Evolutionary conservation across 2,888 invertebrate species (phyloP).

Genomic region (Dicyrtomina minuta): DNA sequence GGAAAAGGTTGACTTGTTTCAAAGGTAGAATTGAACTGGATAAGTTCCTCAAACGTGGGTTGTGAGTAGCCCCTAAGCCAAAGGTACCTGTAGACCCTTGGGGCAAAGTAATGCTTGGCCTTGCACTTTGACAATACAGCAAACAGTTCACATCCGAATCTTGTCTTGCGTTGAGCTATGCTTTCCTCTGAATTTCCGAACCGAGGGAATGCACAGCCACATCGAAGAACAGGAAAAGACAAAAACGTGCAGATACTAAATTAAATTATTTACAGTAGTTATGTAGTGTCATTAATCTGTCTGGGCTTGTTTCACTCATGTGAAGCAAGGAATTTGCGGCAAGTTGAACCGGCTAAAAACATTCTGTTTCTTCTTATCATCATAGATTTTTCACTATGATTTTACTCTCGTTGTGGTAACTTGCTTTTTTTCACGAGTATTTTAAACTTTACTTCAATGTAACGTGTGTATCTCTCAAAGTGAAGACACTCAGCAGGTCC

Average conservation of each 20-base stretch:
- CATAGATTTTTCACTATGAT: conserved; percentile 12
- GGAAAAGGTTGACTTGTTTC: too few relatives aligned
- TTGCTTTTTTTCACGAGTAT: neutral
- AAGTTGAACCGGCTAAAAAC: conserved; percentile 13
- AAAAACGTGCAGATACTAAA: conserved; percentile 11
- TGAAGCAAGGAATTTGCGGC: neutral
- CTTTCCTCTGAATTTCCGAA: neutral
- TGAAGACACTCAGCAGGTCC: too few relatives aligned
- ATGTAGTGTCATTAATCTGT: conserved; percentile 16
- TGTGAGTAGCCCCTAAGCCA: conserved; percentile 15
- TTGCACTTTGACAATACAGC: conserved; percentile 45
- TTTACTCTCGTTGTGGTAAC: neutral
- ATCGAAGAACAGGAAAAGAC: conserved; percentile 9
- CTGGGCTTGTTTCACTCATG: neutral
- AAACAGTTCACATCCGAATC: conserved; percentile 37
- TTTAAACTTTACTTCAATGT: too few relatives aligned
- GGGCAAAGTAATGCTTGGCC: conserved; percentile 36
- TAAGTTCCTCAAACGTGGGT: neutral
- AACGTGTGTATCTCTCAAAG: too few relatives aligned
- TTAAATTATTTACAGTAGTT: conserved; percentile 20
- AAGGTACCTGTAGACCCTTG: conserved; percentile 29
- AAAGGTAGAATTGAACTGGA: neutral
- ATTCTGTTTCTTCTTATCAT: conserved; percentile 4
- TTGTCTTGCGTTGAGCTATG: conserved; percentile 36
- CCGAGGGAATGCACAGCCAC: conserved; percentile 16